These are phyloP conservation scores for Eristalinus sepulchralis DNA, from an alignment of 2,888 invertebrate species.

Conservation along the genomic window DNA sequence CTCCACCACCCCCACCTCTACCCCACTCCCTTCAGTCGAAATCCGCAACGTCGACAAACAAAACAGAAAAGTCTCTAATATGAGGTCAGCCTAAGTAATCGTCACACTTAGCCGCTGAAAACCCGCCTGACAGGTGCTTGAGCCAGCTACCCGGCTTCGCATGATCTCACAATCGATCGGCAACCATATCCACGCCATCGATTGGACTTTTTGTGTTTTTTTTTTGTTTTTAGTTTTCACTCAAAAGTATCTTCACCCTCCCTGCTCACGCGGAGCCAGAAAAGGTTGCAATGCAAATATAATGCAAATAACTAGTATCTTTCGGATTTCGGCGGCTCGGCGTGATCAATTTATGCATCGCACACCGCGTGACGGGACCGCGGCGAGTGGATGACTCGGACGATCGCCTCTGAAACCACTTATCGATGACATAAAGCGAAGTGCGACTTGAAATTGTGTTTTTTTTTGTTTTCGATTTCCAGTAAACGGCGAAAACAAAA, in stretches of 20 bases:
- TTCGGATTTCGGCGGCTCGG: constrained; percentile 43
- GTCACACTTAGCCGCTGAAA: constrained; percentile 40
- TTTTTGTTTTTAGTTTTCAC: background rate
- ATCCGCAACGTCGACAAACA: background rate
- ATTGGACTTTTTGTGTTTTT: constrained; percentile 13
- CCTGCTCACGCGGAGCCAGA: background rate
- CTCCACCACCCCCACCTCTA: background rate
- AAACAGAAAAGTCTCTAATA: constrained; percentile 1
- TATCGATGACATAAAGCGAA: constrained; percentile 16
- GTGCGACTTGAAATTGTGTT: background rate
- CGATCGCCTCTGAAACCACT: constrained; percentile 5
- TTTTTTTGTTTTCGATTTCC: background rate
- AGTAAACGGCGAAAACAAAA: constrained; percentile 3
- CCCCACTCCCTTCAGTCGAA: background rate
- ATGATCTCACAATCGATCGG: constrained; percentile 65
- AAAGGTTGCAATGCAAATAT: constrained; percentile 56
- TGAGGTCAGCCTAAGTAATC: constrained; percentile 57
- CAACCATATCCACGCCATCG: constrained; percentile 15
- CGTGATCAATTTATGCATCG: constrained; percentile 44
- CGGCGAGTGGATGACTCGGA: background rate
- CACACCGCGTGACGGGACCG: background rate
- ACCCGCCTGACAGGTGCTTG: constrained; percentile 39
- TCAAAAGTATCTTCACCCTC: background rate
- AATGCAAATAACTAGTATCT: constrained; percentile 46
- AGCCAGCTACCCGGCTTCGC: constrained; percentile 19